Base-by-base conservation (phyloP, 2,113 vertebrate species). In the Sturnira hondurensis region DNA sequence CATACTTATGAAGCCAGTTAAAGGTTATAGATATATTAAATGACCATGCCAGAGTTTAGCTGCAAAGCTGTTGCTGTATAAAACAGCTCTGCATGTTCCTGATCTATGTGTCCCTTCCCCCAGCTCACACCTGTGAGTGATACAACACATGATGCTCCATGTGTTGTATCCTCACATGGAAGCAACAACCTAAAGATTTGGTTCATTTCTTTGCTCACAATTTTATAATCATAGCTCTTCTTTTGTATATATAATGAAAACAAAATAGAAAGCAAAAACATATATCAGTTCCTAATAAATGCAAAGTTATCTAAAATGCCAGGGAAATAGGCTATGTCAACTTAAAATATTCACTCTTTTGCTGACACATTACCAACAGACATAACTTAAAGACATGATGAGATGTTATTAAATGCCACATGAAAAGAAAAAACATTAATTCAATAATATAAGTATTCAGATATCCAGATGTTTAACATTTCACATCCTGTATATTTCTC, bases 291-390 rank as follows among this genome's bases (percentile, higher is more conserved):
- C 24, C 31, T 45, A 78, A 43, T 54, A 87, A n/a, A 71, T 58
- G 10, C 9, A 92, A 96, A 74, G n/a, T 82, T 83, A 41, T 65
- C 38, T 71, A 80, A 63, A 89, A 56, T 71, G 12, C 4, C 17
- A 70, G 45, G 24, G 8, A 77, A 91, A 93, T 65, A 41, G 38
- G 10, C 31, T 81, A n/a, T 5, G 1, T 54, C 67, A 80, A 76
- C 24, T 86, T 78, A 31, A 96, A n/a, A 88, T n/a, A 73, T 45
- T 91, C 19, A 8, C 6, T 81, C 92, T 91, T 87, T 92, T 89
- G 22, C 7, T 4, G 24, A 38, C 28, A 31, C 2, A 26, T 70
- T 63, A 71, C 56, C 36, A 80, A 38, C 58, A 84, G 38, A n/a
- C n/a, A n/a, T n/a, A 58, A 71, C 26, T 50, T 80, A 20, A 89